Percentiles rank a stretch among this genome's conserved stretches.
These are phyloP conservation scores for Drosophila dives DNA, from an alignment of 2,888 invertebrate genomes.

Conservation along the genomic window DNA sequence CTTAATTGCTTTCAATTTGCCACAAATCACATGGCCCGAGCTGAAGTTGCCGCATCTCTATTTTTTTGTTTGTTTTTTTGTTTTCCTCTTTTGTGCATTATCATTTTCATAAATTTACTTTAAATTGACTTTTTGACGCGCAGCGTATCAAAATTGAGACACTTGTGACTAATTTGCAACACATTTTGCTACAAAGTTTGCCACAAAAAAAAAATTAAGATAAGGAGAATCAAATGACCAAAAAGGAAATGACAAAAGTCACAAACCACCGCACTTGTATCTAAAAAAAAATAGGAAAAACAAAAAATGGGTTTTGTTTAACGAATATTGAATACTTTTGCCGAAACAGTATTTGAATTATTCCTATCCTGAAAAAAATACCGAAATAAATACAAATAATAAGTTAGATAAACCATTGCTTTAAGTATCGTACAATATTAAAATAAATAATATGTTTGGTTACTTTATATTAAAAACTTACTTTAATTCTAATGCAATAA, in stretches of 20 bases:
- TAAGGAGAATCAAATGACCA: conserved; percentile 22
- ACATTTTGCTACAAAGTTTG: conserved; percentile 59
- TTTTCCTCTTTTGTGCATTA: background rate
- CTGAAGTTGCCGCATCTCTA: conserved; percentile 14
- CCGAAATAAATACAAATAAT: too few relatives aligned
- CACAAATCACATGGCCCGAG: conserved; percentile 63
- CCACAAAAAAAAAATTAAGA: conserved; percentile 10
- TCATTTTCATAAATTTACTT: conserved; percentile 68
- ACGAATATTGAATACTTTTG: conserved; percentile 1
- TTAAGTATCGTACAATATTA: too few relatives aligned
- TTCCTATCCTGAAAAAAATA: too few relatives aligned
- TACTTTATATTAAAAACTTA: background rate
- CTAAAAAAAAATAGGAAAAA: conserved; percentile 5
- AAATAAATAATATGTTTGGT: too few relatives aligned
- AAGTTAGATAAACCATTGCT: too few relatives aligned
- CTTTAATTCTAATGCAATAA: background rate
- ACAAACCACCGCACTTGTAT: conserved; percentile 43
- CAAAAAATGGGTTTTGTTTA: background rate
- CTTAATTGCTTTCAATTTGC: conserved; percentile 75
- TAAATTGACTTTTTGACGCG: conserved; percentile 59
- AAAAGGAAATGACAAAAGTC: conserved; percentile 69
- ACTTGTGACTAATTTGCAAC: conserved; percentile 74
- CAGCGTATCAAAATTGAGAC: conserved; percentile 51
- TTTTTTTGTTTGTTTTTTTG: conserved; percentile 1
- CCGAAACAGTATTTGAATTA: too few relatives aligned